Percentiles rank a stretch among this genome's conserved stretches.
These are phyloP conservation scores for Cheumatopsyche charites DNA, from an alignment of 1,140 invertebrate genomes.

Conservation along the genomic window DNA sequence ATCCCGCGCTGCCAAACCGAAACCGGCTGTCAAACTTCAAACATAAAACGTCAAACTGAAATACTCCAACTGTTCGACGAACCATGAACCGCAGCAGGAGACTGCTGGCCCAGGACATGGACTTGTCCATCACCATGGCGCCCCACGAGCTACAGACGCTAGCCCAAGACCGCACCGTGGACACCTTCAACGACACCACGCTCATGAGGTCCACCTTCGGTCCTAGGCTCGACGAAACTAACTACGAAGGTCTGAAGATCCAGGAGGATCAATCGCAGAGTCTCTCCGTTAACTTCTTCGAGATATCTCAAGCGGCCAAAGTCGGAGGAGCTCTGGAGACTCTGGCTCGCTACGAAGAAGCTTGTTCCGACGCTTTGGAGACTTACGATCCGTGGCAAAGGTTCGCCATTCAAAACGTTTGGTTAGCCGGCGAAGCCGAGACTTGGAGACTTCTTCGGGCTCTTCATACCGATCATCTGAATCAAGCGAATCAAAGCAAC, in stretches of 20 bases:
- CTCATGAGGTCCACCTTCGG: too few relatives aligned
- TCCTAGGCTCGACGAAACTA: background rate
- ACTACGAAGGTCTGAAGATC: background rate
- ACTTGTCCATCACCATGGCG: conserved; percentile 8
- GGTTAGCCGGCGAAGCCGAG: conserved; percentile 81
- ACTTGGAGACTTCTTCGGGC: conserved; percentile 85
- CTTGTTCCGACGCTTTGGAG: conserved; percentile 58
- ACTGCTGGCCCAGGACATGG: background rate
- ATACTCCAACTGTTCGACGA: background rate
- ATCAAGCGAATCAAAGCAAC: conserved; percentile 60
- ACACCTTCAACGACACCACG: background rate
- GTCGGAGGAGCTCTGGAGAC: conserved; percentile 55
- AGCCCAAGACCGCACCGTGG: background rate
- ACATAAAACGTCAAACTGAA: background rate
- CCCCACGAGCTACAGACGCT: conserved; percentile 4
- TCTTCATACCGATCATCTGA: conserved; percentile 78
- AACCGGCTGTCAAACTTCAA: background rate
- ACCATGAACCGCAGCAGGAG: background rate
- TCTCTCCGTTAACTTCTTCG: conserved; percentile 56
- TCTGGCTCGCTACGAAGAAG: conserved; percentile 57
- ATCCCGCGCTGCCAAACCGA: background rate
- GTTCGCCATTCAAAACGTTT: conserved; percentile 64
- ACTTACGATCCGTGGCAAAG: conserved; percentile 59
- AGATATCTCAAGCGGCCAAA: conserved; percentile 58
- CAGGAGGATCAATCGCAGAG: conserved; percentile 38